Evolutionary conservation across 2,797 vertebrate genomes (phyloP), one percentile per base, ranked within the genome.

Genomic region (Leptatherina wallacei): DNA sequence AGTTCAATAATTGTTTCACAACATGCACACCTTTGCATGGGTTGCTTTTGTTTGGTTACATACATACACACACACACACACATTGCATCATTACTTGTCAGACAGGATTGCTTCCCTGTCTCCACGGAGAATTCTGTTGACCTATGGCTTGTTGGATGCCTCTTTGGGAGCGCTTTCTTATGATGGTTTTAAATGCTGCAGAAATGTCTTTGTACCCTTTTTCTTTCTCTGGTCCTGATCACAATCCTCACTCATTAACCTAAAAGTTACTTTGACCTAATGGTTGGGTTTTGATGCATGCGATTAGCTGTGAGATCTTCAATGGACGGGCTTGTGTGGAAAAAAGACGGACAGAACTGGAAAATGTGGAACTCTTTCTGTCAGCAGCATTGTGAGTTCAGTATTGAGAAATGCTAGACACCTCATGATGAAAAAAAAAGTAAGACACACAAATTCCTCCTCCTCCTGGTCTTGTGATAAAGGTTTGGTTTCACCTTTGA

Each of bases 401-500:
- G 20, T 59, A 5, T 38, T 44, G 27, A 60, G 60, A 54, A 70
- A 73, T 52, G 35, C 29, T 52, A 40, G 30, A 76, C 69, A 44
- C 27, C 35, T 24, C 24, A 60, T 24, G 71, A 71, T 75, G 24
- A 42, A 38, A 55, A 18, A 18, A 72, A 49, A 49, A 61, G 14
- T 47, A 22, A 51, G 35, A 27, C 22, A 42, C 27, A 11, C 20
- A 0, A 16, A 12, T 40, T 63, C 69, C 13, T 55, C 63, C 65
- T 35, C 54, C n/a, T 44, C 47, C 40, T 55, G 49, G 62, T 54
- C 66, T 71, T 65, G 36, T 81, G 67, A 84, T 58, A 49, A 73
- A 72, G 47, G 40, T 64, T 40, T 30, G 36, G 47, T 60, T 74
- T 79, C 38, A 84, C 84, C 84, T 78, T 77, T 82, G 81, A 82